A percentile compares a stretch with the other conserved stretches of the same genome.
phyloP scores from a whole-genome alignment of 2,797 vertebrate genomes.

The Pelobates cultripes region DNA sequence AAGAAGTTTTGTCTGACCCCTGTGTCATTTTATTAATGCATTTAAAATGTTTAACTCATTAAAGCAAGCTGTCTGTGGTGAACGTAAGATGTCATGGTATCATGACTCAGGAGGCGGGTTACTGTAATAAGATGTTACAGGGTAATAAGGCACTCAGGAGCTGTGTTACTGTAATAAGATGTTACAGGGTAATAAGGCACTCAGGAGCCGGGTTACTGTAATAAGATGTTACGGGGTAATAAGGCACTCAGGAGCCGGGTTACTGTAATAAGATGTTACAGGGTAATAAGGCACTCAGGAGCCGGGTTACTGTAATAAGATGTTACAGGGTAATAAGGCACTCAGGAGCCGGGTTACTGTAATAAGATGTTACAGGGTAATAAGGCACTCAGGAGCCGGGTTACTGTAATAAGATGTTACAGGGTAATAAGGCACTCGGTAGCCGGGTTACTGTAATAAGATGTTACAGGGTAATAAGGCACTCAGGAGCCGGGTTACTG shows the following conservation, averaged over 20 bases:
- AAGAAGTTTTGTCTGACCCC: conserved; percentile 37
- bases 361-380: too few species aligned
- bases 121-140: conserved; percentile 19
- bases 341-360: too few species aligned
- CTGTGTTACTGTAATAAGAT: background rate
- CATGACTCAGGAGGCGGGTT: conserved; percentile 6
- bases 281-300: conserved; percentile 1
- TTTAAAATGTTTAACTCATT: conserved; percentile 42
- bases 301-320: background rate
- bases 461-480: too few species aligned
- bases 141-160: background rate
- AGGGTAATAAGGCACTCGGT: too few species aligned
- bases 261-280: background rate
- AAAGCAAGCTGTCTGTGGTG: background rate
- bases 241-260: conserved; percentile 1
- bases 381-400: too few species aligned
- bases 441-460: too few species aligned
- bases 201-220: background rate
- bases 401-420: too few species aligned
- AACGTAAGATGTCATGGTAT: background rate
- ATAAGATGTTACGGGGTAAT: background rate
- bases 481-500: too few species aligned
- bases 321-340: background rate
- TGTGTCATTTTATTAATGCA: conserved; percentile 40
- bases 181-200: background rate